Evolutionary conservation across 2,797 vertebrate species (phyloP).

Genomic region (Muscicapa striata): DNA sequence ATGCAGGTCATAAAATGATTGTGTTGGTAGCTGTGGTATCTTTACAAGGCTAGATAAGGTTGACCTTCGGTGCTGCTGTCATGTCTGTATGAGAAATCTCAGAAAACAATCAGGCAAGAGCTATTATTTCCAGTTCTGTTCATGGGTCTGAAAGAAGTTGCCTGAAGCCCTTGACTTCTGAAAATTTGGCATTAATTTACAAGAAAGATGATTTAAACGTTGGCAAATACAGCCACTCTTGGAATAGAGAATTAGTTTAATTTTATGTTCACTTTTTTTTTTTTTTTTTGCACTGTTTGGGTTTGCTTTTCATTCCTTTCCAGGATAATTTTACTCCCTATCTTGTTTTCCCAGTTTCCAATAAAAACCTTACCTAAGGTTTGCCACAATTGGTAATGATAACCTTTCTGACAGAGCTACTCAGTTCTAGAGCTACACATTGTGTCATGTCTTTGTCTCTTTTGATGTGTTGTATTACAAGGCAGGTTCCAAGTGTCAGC

Average conservation of each 20-base stretch:
- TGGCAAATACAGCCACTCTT: neutral
- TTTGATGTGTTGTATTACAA: neutral
- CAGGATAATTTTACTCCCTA: neutral
- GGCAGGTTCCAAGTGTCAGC: neutral
- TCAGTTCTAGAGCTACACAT: neutral
- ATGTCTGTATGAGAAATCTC: neutral
- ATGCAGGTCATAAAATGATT: neutral
- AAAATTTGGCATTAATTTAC: neutral
- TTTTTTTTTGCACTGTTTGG: neutral
- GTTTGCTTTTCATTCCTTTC: slow-evolving; percentile 12
- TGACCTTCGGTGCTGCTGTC: neutral
- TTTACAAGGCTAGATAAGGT: neutral
- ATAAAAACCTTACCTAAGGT: neutral
- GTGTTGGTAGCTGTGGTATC: neutral
- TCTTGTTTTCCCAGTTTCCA: neutral
- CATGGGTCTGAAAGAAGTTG: neutral
- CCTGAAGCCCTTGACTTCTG: neutral
- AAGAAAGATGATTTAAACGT: neutral
- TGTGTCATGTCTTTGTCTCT: neutral
- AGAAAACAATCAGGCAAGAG: neutral
- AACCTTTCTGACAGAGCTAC: neutral
- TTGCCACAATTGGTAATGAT: neutral
- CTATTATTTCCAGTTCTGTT: neutral
- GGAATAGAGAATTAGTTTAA: neutral
- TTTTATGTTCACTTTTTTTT: neutral